These are phyloP conservation scores for Nasonia oneida DNA, from an alignment of 2,888 invertebrate species.

Conservation along the genomic window DNA sequence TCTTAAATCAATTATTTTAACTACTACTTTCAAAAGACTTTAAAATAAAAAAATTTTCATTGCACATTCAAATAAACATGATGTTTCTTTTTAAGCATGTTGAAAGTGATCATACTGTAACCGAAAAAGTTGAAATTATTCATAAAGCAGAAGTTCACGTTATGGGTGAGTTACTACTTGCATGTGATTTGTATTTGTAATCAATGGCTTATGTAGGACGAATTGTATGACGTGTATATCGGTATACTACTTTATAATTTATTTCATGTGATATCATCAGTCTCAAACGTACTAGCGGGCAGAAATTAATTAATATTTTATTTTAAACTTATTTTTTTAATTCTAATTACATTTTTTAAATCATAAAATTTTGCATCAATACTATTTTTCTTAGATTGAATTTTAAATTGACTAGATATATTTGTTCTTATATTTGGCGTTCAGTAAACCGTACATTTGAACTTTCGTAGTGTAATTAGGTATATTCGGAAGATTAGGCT, in stretches of 20 bases:
- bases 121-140: slow-evolving; percentile 78
- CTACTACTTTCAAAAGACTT: slow-evolving; percentile 5
- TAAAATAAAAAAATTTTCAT: background rate
- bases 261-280: background rate
- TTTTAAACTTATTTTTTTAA: background rate
- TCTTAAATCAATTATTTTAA: background rate
- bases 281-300: background rate
- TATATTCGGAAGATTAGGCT: no score
- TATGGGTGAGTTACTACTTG: slow-evolving; percentile 78
- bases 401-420: background rate
- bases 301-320: background rate
- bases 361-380: no score
- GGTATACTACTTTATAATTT: slow-evolving; percentile 30
- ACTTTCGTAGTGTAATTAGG: no score
- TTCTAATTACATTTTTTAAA: no score
- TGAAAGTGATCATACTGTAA: slow-evolving; percentile 76
- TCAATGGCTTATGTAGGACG: slow-evolving; percentile 34
- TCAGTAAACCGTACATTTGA: no score
- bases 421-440: no score
- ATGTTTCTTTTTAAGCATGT: slow-evolving; percentile 69
- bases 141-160: slow-evolving; percentile 80
- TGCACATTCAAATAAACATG: background rate
- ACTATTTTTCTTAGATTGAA: background rate
- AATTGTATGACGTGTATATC: slow-evolving; percentile 22
- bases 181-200: slow-evolving; percentile 65